phyloP scores from a whole-genome alignment of 1,140 invertebrate genomes.

The Triops longicaudatus region DNA sequence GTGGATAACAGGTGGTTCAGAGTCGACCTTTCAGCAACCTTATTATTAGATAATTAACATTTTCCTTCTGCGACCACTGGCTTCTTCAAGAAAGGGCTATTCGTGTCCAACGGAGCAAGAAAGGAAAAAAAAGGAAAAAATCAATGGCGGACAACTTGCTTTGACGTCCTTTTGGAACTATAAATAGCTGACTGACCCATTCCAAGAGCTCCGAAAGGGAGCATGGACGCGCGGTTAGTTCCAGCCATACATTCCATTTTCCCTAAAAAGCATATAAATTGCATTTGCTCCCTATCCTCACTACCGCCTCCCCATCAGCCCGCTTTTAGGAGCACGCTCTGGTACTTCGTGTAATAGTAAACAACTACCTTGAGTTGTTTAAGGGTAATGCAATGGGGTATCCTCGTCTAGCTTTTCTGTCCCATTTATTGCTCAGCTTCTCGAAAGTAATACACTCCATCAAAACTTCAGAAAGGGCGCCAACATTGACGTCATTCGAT shows the following conservation, averaged over 20 bases:
- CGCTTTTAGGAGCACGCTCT: background rate
- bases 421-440: constrained; percentile 4
- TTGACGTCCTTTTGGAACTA: constrained; percentile 4
- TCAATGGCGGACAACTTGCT: background rate
- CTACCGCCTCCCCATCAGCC: background rate
- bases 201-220: background rate
- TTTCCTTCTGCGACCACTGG: background rate
- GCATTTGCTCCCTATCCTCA: background rate
- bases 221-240: background rate
- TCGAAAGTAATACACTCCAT: background rate
- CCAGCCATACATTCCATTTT: background rate
- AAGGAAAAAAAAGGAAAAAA: background rate
- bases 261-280: constrained; percentile 11
- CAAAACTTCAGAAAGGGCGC: background rate
- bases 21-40: background rate
- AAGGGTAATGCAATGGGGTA: background rate
- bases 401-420: background rate
- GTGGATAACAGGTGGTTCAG: background rate
- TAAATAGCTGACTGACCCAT: constrained; percentile 5
- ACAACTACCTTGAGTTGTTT: background rate
- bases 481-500: background rate
- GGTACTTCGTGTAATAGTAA: constrained; percentile 3
- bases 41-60: background rate
- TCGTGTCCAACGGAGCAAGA: background rate
- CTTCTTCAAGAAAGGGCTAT: background rate